Evolutionary conservation across 53 echinoderm and acorn worm genomes (phyloP), one percentile per base, ranked within the genome.

Genomic region (Paracentrotus lividus): DNA sequence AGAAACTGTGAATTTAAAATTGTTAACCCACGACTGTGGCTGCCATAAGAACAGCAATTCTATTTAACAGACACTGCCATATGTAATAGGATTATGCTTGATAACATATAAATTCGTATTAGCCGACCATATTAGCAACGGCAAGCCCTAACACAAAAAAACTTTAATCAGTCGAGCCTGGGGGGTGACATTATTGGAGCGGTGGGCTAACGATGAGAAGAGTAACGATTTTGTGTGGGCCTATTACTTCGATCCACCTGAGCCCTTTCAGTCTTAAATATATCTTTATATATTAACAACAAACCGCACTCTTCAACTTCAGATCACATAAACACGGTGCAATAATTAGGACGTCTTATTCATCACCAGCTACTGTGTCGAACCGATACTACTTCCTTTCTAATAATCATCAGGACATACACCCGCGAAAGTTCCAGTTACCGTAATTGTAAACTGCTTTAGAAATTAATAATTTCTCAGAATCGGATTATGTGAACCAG

Each of bases 341-440:
- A 8, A 29, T 27, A 2, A 64, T 64, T 57, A 20, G 8, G 26
- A 10, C 27, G 31, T 31, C 31, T 10, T 29, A 31, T 64, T 64
- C 31, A 64, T 64, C 31, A n/a, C n/a, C n/a, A 64, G 29, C 64
- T 29, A 31, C 10, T 42, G 32, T 20, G 42, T 14, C 42, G 42
- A 77, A 77, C 78, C 8, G 42, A 77, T 42, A 77, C 78, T 44
- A 24, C 78, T 42, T 23, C 78, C 44, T 42, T 42, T 42, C 78
- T 77, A 77, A 77, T 77, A 77, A 44, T 77, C 78, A 77, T 23
- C 78, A 77, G 42, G 64, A 64, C 31, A 27, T 64, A 29, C 13
- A 31, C 26, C 9, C 64, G 14, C 0, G 20, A 77, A 42, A 44
- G 78, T 77, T 42, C 42, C 40, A 42, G 78, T 77, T 77, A 77